Base-by-base conservation (phyloP, 2,888 invertebrate genomes). In the Lysandra bellargus region DNA sequence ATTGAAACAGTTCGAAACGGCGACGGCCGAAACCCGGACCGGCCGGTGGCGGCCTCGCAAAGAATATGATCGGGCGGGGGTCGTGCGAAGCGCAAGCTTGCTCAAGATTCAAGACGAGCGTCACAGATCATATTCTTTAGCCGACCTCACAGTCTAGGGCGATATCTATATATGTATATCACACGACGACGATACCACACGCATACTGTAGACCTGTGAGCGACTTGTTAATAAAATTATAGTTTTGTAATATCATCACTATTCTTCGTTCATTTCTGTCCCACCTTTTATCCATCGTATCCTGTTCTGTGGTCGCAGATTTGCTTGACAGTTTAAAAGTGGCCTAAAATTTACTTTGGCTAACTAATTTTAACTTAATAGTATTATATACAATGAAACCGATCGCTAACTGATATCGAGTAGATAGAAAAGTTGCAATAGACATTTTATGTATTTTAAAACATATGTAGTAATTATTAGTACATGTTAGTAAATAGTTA, bases 211-310 rank as follows among this genome's bases (percentile, higher is more conserved):
- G 91, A 90, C 85, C 87, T 87, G 86, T 87, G 90, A 92, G 88
- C 88, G 88, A 92, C 88, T 91, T 92, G 90, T 91, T 91, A 92
- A 92, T 92, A 40, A 94, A 94, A 92, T 87, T 84, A 90, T 92
- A 92, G 92, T 90, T 92, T 92, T 93, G 88, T 92, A 91, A 90
- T 86, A 87, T 89, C 91, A 89, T 87, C 86, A 83, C 87, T 79
- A 88, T 89, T 91, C 89, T 91, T 91, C 87, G 89, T 90, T 90
- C 87, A 87, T 84, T 83, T 87, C 86, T 85, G 81, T 89, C 91
- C 91, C 87, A 88, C 89, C 90, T 85, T 86, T 86, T 83, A 84
- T 90, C 90, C 89, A 86, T 86, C 85, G 87, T 88, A 86, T 88
- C 85, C 85, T 79, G 81, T 81, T 81, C 82, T 76, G 14, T 60